Percentiles rank a stretch among this genome's conserved stretches.
Evolutionary conservation across 2,113 vertebrate genomes (phyloP).

Genomic region (Laticauda laticaudata): DNA sequence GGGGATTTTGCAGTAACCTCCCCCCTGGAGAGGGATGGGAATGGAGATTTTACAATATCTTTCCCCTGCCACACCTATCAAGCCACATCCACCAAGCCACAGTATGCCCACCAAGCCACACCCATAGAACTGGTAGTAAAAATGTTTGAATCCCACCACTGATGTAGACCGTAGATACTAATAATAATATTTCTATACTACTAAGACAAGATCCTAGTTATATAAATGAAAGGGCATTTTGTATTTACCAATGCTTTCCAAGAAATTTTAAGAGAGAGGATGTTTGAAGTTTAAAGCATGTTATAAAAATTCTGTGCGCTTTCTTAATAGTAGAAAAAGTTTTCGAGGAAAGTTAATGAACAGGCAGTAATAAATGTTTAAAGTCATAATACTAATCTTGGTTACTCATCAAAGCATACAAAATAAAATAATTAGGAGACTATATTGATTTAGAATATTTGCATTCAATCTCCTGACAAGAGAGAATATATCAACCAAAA

Average conservation of each 20-base stretch:
- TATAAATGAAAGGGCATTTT: background rate
- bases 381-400: background rate
- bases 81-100: too few species aligned
- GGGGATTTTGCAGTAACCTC: too few species aligned
- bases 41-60: too few species aligned
- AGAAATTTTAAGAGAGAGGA: background rate
- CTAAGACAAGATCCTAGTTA: background rate
- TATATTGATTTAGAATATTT: background rate
- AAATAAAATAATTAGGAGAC: background rate
- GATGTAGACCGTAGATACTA: background rate
- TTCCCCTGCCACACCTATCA: too few species aligned
- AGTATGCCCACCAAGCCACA: too few species aligned
- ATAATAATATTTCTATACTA: background rate
- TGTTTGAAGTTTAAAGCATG: background rate
- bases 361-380: background rate
- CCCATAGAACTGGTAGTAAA: too few species aligned
- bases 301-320: background rate
- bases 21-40: too few species aligned
- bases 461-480: background rate
- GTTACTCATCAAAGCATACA: background rate
- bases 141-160: too few species aligned
- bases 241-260: background rate
- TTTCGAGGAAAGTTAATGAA: background rate
- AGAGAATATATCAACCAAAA: background rate
- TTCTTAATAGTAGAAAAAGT: background rate